Conservation (phyloP, 2,888 invertebrate species). For the Imbricaverruca yamaguchii region DNA sequence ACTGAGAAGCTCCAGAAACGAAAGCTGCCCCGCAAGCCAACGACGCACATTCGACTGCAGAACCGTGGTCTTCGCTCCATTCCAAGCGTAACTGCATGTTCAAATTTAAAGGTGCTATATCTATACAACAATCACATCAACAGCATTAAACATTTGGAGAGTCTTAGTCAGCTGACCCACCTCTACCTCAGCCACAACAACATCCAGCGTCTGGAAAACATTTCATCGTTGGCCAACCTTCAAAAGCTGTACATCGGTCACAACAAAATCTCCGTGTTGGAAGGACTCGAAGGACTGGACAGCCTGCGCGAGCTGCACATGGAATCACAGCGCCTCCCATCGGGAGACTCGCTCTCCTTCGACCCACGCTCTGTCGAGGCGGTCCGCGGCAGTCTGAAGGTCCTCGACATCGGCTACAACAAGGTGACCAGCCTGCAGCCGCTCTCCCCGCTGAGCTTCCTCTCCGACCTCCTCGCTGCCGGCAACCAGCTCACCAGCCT, state of each 20-base stretch:
- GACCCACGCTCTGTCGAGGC: neutral
- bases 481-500: neutral
- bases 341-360: neutral
- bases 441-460: neutral
- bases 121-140: neutral
- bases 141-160: neutral
- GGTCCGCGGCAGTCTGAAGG: neutral
- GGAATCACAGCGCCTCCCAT: neutral
- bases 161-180: neutral
- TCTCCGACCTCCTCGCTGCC: neutral
- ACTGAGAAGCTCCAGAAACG: neutral
- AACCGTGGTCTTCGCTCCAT: neutral
- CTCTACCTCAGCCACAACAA: neutral
- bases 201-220: neutral
- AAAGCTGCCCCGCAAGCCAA: neutral
- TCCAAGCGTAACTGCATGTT: neutral
- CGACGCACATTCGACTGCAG: neutral
- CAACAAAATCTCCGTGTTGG: slow-evolving; percentile 3
- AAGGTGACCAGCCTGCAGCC: neutral
- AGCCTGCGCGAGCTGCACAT: neutral
- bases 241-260: slow-evolving; percentile 1
- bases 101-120: neutral
- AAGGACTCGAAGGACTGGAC: neutral
- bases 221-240: neutral
- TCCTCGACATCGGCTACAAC: neutral